These are phyloP conservation scores for Sycophila sp. DNA, from an alignment of 1,140 invertebrate species.

Conservation along the genomic window DNA sequence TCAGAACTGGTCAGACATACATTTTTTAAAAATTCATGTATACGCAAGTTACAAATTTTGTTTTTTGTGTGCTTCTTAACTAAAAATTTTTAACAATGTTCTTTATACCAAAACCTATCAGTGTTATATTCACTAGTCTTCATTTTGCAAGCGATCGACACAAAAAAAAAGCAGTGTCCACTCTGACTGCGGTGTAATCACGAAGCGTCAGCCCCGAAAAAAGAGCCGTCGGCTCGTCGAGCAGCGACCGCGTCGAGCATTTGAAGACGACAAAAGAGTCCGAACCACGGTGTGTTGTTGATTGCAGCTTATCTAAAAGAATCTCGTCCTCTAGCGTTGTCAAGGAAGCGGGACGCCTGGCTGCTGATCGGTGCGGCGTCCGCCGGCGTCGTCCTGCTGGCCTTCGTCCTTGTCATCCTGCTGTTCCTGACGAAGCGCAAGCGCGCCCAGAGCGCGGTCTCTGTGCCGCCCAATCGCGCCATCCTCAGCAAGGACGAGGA, in stretches of 20 bases:
- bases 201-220: too few relatives aligned
- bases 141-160: too few relatives aligned
- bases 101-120: too few relatives aligned
- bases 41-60: too few relatives aligned
- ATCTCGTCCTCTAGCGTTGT: slow-evolving; percentile 72
- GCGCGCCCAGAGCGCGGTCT: slow-evolving; percentile 55
- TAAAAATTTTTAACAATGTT: too few relatives aligned
- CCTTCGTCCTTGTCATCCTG: slow-evolving; percentile 72
- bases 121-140: too few relatives aligned
- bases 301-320: slow-evolving; percentile 77
- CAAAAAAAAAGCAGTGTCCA: too few relatives aligned
- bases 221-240: neutral
- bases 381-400: slow-evolving; percentile 71
- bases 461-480: slow-evolving; percentile 48
- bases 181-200: too few relatives aligned
- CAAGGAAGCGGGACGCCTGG: slow-evolving; percentile 71
- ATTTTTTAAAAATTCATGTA: too few relatives aligned
- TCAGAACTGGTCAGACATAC: too few relatives aligned
- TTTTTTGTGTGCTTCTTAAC: too few relatives aligned
- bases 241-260: too few relatives aligned
- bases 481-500: slow-evolving; percentile 57
- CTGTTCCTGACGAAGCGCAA: slow-evolving; percentile 71
- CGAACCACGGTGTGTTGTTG: slow-evolving; percentile 24
- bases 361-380: slow-evolving; percentile 72
- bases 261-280: slow-evolving; percentile 6